Conservation (phyloP, 2,888 invertebrate genomes). For the Steromphala cineraria region DNA sequence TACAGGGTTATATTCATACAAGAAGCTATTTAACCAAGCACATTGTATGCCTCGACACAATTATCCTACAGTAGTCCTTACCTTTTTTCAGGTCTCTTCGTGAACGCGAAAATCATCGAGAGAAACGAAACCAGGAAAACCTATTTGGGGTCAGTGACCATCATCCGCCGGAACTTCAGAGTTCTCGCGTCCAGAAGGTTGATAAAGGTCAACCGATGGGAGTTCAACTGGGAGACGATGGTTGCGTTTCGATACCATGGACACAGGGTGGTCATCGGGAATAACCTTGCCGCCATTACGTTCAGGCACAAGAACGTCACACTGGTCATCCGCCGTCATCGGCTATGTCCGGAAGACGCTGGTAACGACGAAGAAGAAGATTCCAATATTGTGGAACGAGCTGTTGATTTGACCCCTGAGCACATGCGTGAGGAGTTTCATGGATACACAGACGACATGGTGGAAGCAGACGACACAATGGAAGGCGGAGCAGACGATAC, state of each 20-base stretch:
- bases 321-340: slow-evolving; percentile 32
- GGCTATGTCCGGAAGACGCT: not conserved
- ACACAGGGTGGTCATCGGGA: slow-evolving; percentile 33
- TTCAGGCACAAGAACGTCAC: slow-evolving; percentile 36
- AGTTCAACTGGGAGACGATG: slow-evolving; percentile 30
- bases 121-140: slow-evolving; percentile 31
- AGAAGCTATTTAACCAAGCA: too few relatives aligned
- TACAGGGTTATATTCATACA: too few relatives aligned
- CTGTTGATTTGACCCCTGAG: not conserved
- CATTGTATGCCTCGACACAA: too few relatives aligned
- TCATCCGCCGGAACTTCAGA: slow-evolving; percentile 35
- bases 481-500: not conserved
- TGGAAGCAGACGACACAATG: not conserved
- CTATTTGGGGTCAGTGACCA: slow-evolving; percentile 39
- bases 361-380: not conserved
- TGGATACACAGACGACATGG: not conserved
- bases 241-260: slow-evolving; percentile 29
- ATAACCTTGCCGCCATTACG: slow-evolving; percentile 36
- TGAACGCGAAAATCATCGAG: slow-evolving; percentile 38
- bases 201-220: slow-evolving; percentile 35
- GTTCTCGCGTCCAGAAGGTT: slow-evolving; percentile 33
- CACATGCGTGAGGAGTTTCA: not conserved
- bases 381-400: not conserved
- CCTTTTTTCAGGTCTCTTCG: slow-evolving; percentile 31
- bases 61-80: too few relatives aligned